Base-by-base conservation (phyloP, 1,140 invertebrate genomes). In the Neodiprion pinetum region DNA sequence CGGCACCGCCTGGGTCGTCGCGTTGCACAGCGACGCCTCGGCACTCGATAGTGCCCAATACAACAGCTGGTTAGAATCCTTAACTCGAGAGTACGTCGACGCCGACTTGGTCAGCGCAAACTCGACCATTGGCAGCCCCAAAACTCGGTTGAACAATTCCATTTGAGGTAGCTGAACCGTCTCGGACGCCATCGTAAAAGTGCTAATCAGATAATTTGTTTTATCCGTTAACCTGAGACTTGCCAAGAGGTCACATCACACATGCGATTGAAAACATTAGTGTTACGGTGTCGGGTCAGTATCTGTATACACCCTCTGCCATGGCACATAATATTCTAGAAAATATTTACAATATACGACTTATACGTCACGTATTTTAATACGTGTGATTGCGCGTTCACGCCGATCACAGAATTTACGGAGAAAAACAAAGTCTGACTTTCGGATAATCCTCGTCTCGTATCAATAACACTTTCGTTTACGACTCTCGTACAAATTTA, bases 31-130 rank as follows among this genome's bases (percentile, higher is more conserved):
- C n/a, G 92, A 92, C 17, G 90, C 90, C 82, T 94, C 93, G 1
- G 92, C 93, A 0, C 91, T 92, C 5, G 90, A 91, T 1, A 94
- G 81, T 1, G 92, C 91, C 93, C 93, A 94, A 80, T 92, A 89
- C 12, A 94, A 83, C 17, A 94, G 50, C 9, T 85, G 80, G 76
- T 87, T 73, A 1, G 82, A 85, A 84, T 88, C 88, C 85, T 92
- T 92, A 40, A 92, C 87, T 72, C 88, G 88, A 50, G 85, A 87
- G 78, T 92, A 92, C 23, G 91, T 90, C 71, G 85, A 88, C 21
- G 87, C 83, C 5, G 90, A 91, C 75, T 90, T 90, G 75, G 86
- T 87, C 77, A 89, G 83, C 11, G 91, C 91, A 40, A 88, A 85
- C 75, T 90, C 90, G 12, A 92, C 79, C 11, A 92, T 82, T 0